Evolutionary conservation across 2,113 vertebrate genomes (phyloP).

Genomic region (Anser cygnoides): DNA sequence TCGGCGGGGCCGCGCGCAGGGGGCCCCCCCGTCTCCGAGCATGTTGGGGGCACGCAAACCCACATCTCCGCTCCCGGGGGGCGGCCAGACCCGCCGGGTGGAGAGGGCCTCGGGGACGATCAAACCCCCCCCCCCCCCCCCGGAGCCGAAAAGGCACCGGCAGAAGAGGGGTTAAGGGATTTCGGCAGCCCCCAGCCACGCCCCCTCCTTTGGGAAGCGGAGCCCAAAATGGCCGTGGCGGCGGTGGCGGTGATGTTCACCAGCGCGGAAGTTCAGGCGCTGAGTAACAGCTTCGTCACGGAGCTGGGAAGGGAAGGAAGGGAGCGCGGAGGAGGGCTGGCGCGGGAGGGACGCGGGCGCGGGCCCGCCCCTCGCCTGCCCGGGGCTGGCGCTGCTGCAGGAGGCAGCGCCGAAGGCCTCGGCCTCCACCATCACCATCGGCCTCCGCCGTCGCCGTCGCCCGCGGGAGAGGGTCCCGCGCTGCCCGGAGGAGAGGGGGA

Average conservation of each 20-base stretch:
- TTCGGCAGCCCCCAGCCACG: background rate
- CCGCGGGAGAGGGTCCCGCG: background rate
- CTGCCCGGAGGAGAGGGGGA: background rate
- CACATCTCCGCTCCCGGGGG: background rate
- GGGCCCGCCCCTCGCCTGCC: background rate
- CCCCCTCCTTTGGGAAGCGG: slow-evolving; percentile 38
- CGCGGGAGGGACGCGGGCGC: background rate
- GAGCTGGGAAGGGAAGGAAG: slow-evolving; percentile 23
- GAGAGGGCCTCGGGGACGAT: background rate
- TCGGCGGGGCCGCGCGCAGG: background rate
- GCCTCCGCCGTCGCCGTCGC: background rate
- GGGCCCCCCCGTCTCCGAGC: background rate
- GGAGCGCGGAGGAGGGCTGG: background rate
- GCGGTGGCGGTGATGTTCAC: background rate
- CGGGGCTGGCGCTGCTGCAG: background rate
- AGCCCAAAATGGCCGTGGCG: slow-evolving; percentile 58
- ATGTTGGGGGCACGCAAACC: background rate
- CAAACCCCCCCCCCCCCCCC: background rate
- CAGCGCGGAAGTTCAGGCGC: slow-evolving; percentile 44
- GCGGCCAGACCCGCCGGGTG: background rate
- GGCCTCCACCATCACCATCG: background rate
- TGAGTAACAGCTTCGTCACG: slow-evolving; percentile 40
- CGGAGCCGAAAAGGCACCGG: background rate
- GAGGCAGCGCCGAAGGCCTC: background rate
- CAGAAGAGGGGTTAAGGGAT: slow-evolving; percentile 28